Base-by-base conservation (phyloP, 35 echinoderm and acorn worm species). In the Hemicentrotus pulcherrimus region DNA sequence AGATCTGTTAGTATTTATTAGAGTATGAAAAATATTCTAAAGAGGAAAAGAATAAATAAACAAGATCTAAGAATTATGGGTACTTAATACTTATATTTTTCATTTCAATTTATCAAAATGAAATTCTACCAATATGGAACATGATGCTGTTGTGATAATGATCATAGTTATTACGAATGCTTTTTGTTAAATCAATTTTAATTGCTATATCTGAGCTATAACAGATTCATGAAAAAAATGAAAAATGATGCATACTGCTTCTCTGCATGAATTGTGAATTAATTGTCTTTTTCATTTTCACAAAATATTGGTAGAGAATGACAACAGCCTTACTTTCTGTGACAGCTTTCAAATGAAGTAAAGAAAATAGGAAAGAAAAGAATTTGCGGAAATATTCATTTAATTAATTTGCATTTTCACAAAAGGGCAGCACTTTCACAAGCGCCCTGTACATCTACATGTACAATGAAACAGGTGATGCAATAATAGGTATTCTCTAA, bases 271-370 rank as follows among this genome's bases (percentile, higher is more conserved):
- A 78, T n/a, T 55, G 50, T 55, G 50, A 55, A 55, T 55, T 55
- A 11, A 55, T 55, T 13, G 15, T 11, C 8, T 55, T 55, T 55
- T 55, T 55, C 1, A 15, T 55, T 55, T 55, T 10, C 15, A 55
- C 50, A 55, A 78, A 4, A 59, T 78, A 22, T 78, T 78, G 19
- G 65, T 78, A 91, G 35, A 15, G 31, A 7, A 91, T 4, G 28
- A 91, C 35, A 32, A 35, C 8, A 13, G 47, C 58, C n/a, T 93
- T 59, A 93, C 47, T 31, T 50, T 35, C 91, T 93, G 33, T 91
- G 9, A 91, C 88, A 91, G 33, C 47, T 91, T 48, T 46, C 88
- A 93, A 31, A 3, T 50, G 91, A 93, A 50, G 28, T 93, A 50
- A 71, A 94, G 10, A 94, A 31, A 31, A 91, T 22, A 32, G 13